These are phyloP conservation scores for Acanthaster planci DNA, from an alignment of 35 echinoderm and acorn worm species.

Conservation along the genomic window DNA sequence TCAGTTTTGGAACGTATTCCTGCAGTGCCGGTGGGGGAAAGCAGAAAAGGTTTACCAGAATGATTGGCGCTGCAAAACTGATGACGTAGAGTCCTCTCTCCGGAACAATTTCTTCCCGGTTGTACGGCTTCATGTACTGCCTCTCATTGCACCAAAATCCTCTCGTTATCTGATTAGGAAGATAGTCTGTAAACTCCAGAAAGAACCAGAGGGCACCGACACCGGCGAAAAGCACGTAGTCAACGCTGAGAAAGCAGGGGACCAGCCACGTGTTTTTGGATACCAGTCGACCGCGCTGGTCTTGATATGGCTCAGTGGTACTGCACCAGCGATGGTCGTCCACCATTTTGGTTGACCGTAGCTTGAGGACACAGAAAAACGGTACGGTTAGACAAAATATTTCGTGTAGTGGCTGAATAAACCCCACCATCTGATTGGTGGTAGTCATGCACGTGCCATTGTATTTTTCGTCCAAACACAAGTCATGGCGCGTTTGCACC, in stretches of 20 bases:
- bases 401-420: too few relatives aligned
- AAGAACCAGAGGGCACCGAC: neutral
- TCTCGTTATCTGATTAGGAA: neutral
- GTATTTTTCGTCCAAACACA: too few relatives aligned
- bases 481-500: too few relatives aligned
- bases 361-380: too few relatives aligned
- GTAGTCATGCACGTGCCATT: too few relatives aligned
- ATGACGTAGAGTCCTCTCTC: constrained; percentile 15
- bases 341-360: neutral
- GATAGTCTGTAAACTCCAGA: neutral
- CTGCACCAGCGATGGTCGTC: constrained; percentile 25
- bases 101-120: neutral
- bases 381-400: too few relatives aligned
- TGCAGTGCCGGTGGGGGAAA: too few relatives aligned
- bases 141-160: constrained; percentile 3
- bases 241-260: neutral
- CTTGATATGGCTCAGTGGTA: neutral
- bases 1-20: too few relatives aligned
- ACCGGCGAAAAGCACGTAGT: constrained; percentile 10
- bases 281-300: constrained; percentile 11
- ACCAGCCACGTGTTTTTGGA: constrained; percentile 15
- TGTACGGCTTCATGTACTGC: constrained; percentile 10
- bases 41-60: neutral
- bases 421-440: too few relatives aligned
- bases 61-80: neutral